Base-by-base conservation (phyloP, 1,140 invertebrate species). In the Acromyrmex echinatior region DNA sequence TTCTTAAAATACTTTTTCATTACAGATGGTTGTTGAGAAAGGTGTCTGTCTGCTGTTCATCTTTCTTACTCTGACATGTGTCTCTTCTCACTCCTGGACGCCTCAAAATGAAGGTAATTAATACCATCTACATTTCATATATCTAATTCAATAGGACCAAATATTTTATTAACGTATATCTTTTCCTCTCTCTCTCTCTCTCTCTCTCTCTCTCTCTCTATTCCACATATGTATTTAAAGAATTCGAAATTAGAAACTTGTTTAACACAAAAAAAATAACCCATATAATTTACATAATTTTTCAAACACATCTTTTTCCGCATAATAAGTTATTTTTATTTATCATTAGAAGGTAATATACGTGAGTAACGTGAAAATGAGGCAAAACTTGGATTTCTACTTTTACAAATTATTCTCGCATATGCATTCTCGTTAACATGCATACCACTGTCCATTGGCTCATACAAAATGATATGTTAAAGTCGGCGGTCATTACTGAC, bases 1-100 rank as follows among this genome's bases (percentile, higher is more conserved):
- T 68, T 14, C 65, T 45, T 45, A 70, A 58, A 80, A 53, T 78
- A 60, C 7, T 62, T 60, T 74, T 65, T 74, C 58, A 63, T 91
- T 91, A 39, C 92, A 95, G 94, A 95, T 95, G 95, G 87, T 92
- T 92, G 89, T 90, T 89, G 80, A 88, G 89, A 95, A 93, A 84
- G 88, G 82, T 87, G 80, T 94, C 79, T 92, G 92, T 91, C 90
- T 94, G 79, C 86, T 95, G 70, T 76, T 95, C 87, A 90, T 92
- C 81, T 92, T 94, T 53, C 86, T 93, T 49, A 90, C 92, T 79
- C 86, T 88, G 80, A 91, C 93, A 80, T 93, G 90, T 68, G 92
- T 92, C 84, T 93, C 93, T 87, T 92, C 94, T 63, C 60, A 73
- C 39, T 76, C 92, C 18, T 65, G 89, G 81, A 87, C 82, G 65